A percentile compares a stretch with the other conserved stretches of the same genome.
These are phyloP conservation scores for Paedocypris sp. DNA, from an alignment of 2,113 vertebrate genomes.

Conservation along the genomic window DNA sequence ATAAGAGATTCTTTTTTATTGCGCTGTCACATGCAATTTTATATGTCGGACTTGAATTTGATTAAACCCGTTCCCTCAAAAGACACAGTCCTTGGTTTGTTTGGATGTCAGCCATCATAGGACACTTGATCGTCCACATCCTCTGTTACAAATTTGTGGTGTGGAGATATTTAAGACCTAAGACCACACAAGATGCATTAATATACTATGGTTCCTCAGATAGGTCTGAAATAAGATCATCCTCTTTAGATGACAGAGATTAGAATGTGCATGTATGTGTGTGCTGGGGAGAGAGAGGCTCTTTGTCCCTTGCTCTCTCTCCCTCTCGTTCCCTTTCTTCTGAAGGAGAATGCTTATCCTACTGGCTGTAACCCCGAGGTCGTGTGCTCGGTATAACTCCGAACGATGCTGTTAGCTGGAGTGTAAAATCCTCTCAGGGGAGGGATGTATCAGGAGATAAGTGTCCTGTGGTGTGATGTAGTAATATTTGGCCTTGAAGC, in stretches of 20 bases:
- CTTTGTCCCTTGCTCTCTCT: constrained; percentile 35
- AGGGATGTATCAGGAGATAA: constrained; percentile 54
- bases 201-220: constrained; percentile 33
- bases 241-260: constrained; percentile 34
- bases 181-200: constrained; percentile 38
- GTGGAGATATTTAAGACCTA: constrained; percentile 28
- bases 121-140: constrained; percentile 28
- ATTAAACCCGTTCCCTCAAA: constrained; percentile 2
- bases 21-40: too few species aligned
- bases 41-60: too few species aligned
- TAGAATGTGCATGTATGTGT: constrained; percentile 16
- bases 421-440: constrained; percentile 54
- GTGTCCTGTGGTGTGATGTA: constrained; percentile 54
- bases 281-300: constrained; percentile 11
- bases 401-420: constrained; percentile 53
- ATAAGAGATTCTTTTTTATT: too few species aligned
- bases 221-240: constrained; percentile 40
- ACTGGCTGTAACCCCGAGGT: constrained; percentile 53
- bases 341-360: constrained; percentile 42
- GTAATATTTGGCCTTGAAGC: constrained; percentile 52
- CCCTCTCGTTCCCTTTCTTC: constrained; percentile 13
- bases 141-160: constrained; percentile 28
- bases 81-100: constrained; percentile 8
- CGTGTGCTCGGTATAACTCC: constrained; percentile 65
- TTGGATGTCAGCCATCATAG: constrained; percentile 18